These are phyloP conservation scores for Corvus moneduloides DNA, from an alignment of 2,113 vertebrate species.

Conservation along the genomic window DNA sequence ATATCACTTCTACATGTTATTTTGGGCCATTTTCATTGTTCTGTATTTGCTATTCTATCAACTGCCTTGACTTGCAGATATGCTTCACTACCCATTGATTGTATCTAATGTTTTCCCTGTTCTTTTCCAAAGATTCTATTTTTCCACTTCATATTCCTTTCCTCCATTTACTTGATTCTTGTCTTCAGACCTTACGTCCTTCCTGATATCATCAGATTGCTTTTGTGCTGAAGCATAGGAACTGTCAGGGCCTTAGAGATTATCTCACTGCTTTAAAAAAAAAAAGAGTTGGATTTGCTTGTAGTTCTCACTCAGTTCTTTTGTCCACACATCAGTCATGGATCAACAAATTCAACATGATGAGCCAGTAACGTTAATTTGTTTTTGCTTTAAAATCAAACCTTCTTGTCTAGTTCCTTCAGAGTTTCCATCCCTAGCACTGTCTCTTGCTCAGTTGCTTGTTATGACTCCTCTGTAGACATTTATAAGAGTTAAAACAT, in stretches of 20 bases:
- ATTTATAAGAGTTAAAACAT: background rate
- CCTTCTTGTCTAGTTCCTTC: background rate
- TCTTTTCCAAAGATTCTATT: constrained; percentile 35
- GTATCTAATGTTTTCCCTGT: constrained; percentile 26
- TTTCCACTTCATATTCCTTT: constrained; percentile 40
- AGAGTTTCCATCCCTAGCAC: background rate
- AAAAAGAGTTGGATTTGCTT: background rate
- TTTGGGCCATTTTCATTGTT: constrained; percentile 3
- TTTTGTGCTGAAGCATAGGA: constrained; percentile 1
- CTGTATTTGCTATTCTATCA: background rate
- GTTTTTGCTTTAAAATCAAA: background rate
- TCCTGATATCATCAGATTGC: constrained; percentile 14
- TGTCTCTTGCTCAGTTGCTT: background rate
- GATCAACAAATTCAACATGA: background rate
- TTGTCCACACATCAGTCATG: background rate
- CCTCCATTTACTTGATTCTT: constrained; percentile 31
- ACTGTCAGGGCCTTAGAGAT: background rate
- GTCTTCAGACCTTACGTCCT: background rate
- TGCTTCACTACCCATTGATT: constrained; percentile 23
- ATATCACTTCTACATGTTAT: background rate
- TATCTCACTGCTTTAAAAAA: background rate
- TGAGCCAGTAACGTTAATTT: background rate
- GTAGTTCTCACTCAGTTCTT: background rate
- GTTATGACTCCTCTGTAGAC: background rate
- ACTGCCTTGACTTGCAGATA: constrained; percentile 39